Conservation (phyloP, 2,888 invertebrate species). For the Lasius platythorax region DNA sequence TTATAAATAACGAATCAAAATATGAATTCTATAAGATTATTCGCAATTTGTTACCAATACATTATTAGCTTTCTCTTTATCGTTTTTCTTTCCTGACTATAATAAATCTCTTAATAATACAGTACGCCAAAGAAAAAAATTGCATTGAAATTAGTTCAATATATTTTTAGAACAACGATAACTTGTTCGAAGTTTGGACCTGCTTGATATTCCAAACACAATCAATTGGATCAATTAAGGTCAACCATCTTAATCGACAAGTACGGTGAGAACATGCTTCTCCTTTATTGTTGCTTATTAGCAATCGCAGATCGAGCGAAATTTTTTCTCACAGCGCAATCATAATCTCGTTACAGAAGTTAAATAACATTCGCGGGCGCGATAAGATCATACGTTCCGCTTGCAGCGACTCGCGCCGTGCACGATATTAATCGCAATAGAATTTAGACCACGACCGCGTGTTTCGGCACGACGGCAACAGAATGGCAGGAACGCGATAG, state of each 20-base stretch:
- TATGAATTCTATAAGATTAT: not conserved
- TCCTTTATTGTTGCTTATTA: conserved; percentile 3
- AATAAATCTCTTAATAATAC: not conserved
- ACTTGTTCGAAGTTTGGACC: not conserved
- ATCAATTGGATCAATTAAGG: conserved; percentile 30
- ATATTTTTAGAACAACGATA: not conserved
- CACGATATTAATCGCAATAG: conserved; percentile 16
- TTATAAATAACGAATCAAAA: not conserved
- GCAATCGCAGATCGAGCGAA: conserved; percentile 13
- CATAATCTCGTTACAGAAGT: conserved; percentile 32
- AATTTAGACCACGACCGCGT: conserved; percentile 22
- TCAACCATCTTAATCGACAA: conserved; percentile 14
- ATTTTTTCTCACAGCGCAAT: conserved; percentile 16
- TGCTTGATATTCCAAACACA: not conserved
- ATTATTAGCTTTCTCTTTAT: not conserved
- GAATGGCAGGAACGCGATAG: conserved; percentile 27
- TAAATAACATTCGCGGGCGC: conserved; percentile 1
- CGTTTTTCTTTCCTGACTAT: not conserved
- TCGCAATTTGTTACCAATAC: not conserved
- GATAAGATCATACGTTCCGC: conserved; percentile 12
- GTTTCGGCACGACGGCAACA: not conserved
- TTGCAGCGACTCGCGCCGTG: not conserved
- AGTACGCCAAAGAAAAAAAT: not conserved
- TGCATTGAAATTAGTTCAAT: not conserved
- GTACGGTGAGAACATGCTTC: conserved; percentile 17